Percentiles rank a stretch among this genome's conserved stretches.
phyloP scores from a whole-genome alignment of 2,797 vertebrate genomes.

The Hozukius guyotensis region DNA sequence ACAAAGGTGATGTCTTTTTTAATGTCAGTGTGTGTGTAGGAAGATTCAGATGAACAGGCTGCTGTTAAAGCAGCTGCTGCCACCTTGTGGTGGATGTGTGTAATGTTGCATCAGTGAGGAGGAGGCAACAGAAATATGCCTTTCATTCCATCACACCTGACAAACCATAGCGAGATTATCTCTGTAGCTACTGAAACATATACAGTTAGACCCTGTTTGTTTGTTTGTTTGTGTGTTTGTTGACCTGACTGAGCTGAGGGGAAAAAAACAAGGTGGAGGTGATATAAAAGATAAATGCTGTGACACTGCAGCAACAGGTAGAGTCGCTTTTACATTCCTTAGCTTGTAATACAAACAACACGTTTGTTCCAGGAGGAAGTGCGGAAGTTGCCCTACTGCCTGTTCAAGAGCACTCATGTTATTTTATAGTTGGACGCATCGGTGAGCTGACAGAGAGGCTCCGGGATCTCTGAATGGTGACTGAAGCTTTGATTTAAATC shows the following conservation, averaged over 20 bases:
- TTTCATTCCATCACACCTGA: conserved; percentile 59
- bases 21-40: conserved; percentile 40
- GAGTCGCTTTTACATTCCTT: conserved; percentile 74
- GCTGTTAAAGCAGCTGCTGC: background rate
- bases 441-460: conserved; percentile 22
- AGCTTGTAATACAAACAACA: conserved; percentile 25
- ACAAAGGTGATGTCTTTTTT: background rate
- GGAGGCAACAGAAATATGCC: conserved; percentile 25
- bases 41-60: conserved; percentile 11
- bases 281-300: conserved; percentile 4
- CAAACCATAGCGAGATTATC: background rate
- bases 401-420: conserved; percentile 22
- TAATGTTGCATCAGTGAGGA: background rate
- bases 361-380: conserved; percentile 42
- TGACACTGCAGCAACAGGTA: conserved; percentile 76
- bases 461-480: conserved; percentile 17
- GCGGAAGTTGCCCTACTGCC: conserved; percentile 58
- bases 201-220: background rate
- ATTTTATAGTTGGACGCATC: conserved; percentile 10
- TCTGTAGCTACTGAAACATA: background rate
- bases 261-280: background rate
- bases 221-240: no score
- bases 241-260: background rate
- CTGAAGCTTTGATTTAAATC: background rate
- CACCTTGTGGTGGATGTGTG: conserved; percentile 48